Base-by-base conservation (phyloP, 2,113 vertebrate species). In the Salvelinus namaycush region DNA sequence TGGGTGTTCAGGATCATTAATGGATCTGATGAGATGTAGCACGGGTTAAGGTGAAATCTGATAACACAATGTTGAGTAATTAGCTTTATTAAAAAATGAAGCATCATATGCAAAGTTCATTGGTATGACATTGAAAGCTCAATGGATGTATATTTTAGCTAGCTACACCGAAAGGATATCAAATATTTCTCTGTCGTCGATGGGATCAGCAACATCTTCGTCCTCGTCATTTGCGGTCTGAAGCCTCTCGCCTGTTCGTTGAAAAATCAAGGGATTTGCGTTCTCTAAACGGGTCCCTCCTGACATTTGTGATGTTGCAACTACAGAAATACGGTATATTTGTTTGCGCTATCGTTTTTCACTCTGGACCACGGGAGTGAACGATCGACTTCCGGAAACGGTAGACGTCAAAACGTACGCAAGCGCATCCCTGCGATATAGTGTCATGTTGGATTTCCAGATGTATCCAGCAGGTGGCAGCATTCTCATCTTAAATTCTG, bases 1-100 rank as follows among this genome's bases (percentile, higher is more conserved):
- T 0, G 97, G 97, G 78, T 99, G 97, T 79, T 99, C 97, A 0
- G 97, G 97, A 84, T 99, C 97, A 75, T 95, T 98, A 81, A 99
- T 98, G 64, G 95, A 95, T 77, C 95, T 93, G 84, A 99, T 98
- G 67, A 98, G 93, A 96, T 99, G 96, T 97, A 83, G 18, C 18
- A 48, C 12, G 34, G 9, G 91, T 96, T 93, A 97, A 97, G 94
- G 95, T 72, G 12, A 20, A 18, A 54, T 16, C 1, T 29, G 44
- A 4, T 20, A 18, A 54, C 51, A 54, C 51, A 54, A 54, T 18
- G 51, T 5, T 54, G 12, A 54, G 51, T 18, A 54, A 54, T 54
- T 54, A 18, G 14, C 51, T 54, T 54, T 54, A 54, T 5, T 18
- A 4, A 16, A 54, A 4, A 18, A 54, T 5, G 16, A 54, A 54